These are phyloP conservation scores for Amniataba percoides DNA, from an alignment of 2,797 vertebrate species.

Conservation along the genomic window DNA sequence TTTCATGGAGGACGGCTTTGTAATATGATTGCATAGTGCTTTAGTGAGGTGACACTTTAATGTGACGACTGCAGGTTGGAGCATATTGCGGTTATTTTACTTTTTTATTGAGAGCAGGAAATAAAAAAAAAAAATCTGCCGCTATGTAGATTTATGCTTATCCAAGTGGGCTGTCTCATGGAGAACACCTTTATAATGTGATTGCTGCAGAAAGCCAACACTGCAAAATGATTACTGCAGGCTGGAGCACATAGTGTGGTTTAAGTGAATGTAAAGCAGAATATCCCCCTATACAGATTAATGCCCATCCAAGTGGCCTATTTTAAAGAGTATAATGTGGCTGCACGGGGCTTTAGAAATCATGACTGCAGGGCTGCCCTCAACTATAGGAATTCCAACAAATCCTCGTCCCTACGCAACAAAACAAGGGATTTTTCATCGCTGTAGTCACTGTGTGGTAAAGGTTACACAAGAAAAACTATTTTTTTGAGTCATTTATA, in stretches of 20 bases:
- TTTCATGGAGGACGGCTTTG: slow-evolving; percentile 35
- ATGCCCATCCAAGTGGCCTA: slow-evolving; percentile 34
- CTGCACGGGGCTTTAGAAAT: background rate
- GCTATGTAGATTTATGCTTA: slow-evolving; percentile 67
- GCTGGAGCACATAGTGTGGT: slow-evolving; percentile 39
- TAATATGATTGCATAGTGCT: slow-evolving; percentile 49
- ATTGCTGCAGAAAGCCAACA: slow-evolving; percentile 67
- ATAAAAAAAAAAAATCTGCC: slow-evolving; percentile 14
- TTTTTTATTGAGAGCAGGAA: slow-evolving; percentile 48
- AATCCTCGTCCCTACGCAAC: background rate
- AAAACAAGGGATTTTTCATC: background rate
- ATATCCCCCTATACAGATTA: slow-evolving; percentile 35
- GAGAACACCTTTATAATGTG: slow-evolving; percentile 68
- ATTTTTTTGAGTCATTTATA: too few relatives aligned
- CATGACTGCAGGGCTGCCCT: slow-evolving; percentile 18
- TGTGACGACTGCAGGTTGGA: slow-evolving; percentile 55
- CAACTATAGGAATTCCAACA: background rate
- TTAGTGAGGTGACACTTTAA: slow-evolving; percentile 62
- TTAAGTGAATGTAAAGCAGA: slow-evolving; percentile 43
- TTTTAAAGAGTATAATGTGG: slow-evolving; percentile 37
- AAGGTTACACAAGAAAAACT: background rate
- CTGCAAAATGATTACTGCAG: slow-evolving; percentile 65
- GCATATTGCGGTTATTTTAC: slow-evolving; percentile 64
- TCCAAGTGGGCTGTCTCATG: slow-evolving; percentile 60
- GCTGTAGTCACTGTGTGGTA: background rate